A percentile compares a stretch with the other conserved stretches of the same genome.
These are phyloP conservation scores for Empidonax traillii DNA, from an alignment of 2,113 vertebrate genomes.

Conservation along the genomic window DNA sequence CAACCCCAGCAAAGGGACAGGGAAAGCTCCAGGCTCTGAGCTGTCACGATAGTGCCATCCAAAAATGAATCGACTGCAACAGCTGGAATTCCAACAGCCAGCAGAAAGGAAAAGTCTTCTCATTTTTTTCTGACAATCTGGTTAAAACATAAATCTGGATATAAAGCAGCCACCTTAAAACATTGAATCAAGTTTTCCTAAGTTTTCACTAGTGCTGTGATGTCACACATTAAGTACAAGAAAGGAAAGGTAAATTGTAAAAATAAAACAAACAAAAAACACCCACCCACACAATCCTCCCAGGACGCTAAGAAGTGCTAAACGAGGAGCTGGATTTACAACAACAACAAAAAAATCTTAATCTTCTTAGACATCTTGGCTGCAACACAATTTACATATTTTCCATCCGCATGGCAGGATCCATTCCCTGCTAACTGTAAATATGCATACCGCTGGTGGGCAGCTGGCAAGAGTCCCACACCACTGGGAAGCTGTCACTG, in stretches of 20 bases:
- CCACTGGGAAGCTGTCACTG: background rate
- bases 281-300: conserved; percentile 7
- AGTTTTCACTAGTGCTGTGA: background rate
- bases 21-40: background rate
- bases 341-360: background rate
- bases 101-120: background rate
- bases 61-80: background rate
- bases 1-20: background rate
- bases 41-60: background rate
- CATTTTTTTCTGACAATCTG: background rate
- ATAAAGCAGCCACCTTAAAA: background rate
- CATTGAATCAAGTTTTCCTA: background rate
- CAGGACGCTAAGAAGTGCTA: conserved; percentile 6
- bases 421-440: conserved; percentile 6
- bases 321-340: conserved; percentile 22
- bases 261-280: background rate
- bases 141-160: background rate
- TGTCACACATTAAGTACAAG: background rate
- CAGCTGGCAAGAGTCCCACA: background rate
- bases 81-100: background rate
- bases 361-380: conserved; percentile 44
- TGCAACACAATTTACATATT: conserved; percentile 28
- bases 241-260: conserved; percentile 35
- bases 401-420: conserved; percentile 2
- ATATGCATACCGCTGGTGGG: background rate